Evolutionary conservation across 35 echinoderm and acorn worm species (phyloP).

Genomic region (Chiridota heheva): DNA sequence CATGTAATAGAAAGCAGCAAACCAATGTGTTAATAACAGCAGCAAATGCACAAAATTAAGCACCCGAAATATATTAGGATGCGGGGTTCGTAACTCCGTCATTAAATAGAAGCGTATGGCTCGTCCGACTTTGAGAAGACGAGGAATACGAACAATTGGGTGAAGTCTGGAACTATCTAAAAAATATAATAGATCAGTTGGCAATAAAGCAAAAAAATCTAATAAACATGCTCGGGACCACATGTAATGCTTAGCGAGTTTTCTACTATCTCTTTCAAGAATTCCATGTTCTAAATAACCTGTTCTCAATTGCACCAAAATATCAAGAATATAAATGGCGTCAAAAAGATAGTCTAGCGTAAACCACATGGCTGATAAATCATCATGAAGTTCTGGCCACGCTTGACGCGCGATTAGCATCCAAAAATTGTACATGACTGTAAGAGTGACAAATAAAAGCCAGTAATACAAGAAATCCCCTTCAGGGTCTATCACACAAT

Average conservation of each 20-base stretch:
- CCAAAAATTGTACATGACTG: constrained; percentile 86
- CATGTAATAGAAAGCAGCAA: constrained; percentile 78
- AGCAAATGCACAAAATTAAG: constrained; percentile 78
- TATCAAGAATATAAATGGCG: constrained; percentile 82
- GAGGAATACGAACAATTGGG: constrained; percentile 35
- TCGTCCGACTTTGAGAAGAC: constrained; percentile 71
- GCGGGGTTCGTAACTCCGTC: constrained; percentile 54
- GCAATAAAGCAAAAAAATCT: constrained; percentile 15
- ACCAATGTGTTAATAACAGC: constrained; percentile 78
- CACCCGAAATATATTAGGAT: constrained; percentile 77
- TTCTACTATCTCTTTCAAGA: constrained; percentile 51
- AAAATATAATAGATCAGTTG: background rate
- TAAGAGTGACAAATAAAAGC: constrained; percentile 59
- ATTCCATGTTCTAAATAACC: constrained; percentile 89
- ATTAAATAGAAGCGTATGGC: constrained; percentile 55
- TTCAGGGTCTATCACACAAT: constrained; percentile 50
- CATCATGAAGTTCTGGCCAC: constrained; percentile 76
- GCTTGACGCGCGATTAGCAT: constrained; percentile 81
- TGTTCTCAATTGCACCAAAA: constrained; percentile 74
- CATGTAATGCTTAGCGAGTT: constrained; percentile 61
- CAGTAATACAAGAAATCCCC: constrained; percentile 84
- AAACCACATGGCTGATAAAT: constrained; percentile 65
- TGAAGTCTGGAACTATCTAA: background rate
- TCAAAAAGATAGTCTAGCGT: constrained; percentile 91
- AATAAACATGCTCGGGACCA: background rate